Evolutionary conservation across 2,797 vertebrate genomes (phyloP).

Genomic region (Pterois miles): DNA sequence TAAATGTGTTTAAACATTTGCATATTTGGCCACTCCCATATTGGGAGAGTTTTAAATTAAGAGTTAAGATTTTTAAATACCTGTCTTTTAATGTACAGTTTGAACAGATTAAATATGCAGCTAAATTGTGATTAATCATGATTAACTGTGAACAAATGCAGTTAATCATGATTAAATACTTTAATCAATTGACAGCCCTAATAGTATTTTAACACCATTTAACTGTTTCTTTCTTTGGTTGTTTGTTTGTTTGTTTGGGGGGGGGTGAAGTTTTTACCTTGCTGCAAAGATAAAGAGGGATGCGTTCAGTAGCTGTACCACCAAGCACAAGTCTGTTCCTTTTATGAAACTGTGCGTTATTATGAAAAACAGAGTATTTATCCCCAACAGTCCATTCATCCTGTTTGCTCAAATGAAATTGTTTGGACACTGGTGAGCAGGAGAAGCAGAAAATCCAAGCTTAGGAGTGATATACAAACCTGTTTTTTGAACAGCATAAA

Average conservation of each 20-base stretch:
- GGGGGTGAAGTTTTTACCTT: background rate
- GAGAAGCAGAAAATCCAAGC: constrained; percentile 13
- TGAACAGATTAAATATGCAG: too few relatives aligned
- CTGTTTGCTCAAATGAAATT: constrained; percentile 29
- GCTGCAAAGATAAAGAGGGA: background rate
- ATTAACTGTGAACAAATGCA: too few relatives aligned
- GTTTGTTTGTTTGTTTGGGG: too few relatives aligned
- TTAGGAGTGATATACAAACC: constrained; percentile 4
- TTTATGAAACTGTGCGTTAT: constrained; percentile 21
- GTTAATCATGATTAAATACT: too few relatives aligned
- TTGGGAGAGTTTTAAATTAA: too few relatives aligned
- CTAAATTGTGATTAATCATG: too few relatives aligned
- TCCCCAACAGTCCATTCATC: constrained; percentile 3
- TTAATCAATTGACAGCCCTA: too few relatives aligned
- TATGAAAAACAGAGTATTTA: background rate
- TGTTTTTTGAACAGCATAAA: constrained; percentile 14
- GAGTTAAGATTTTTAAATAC: too few relatives aligned
- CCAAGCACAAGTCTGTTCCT: background rate
- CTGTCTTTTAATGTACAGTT: too few relatives aligned
- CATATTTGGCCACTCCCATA: too few relatives aligned
- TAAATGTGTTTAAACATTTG: too few relatives aligned
- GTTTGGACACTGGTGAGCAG: constrained; percentile 12
- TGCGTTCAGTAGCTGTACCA: background rate
- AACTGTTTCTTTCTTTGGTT: background rate
- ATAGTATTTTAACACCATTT: too few relatives aligned